Evolutionary conservation across 2,113 vertebrate species (phyloP), one percentile per base, ranked within the genome.

Genomic region (Axis porcinus): DNA sequence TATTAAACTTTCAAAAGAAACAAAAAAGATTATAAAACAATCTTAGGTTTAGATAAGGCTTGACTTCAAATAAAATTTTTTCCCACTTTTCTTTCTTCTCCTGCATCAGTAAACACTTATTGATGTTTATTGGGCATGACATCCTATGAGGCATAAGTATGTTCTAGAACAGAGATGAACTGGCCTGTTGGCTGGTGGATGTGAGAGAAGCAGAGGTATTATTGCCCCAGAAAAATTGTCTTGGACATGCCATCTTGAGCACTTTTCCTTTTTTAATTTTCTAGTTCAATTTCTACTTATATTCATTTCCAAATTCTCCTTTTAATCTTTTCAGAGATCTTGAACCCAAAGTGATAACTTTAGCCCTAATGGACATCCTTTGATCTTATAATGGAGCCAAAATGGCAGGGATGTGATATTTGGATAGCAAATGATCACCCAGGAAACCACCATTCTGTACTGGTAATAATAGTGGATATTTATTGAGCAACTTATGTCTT

Each of bases 301-400:
- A 79, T 45, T 93, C 74, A 45, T 97, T 86, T n/a, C 4, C 28
- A 78, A 83, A 74, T 88, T 95, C 54, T 87, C 50, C 91, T 96
- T 88, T 74, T 86, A 91, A 64, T 57, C 27, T 92, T 89, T 76
- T 82, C 33, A 45, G 11, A 82, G 58, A 84, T 87, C n/a, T 86
- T 88, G 40, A 94, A 52, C 27, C 62, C 88, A 88, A 23, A 50
- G 25, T 88, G 81, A 57, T 55, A 58, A 57, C 28, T 85, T 84
- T 57, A 70, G 74, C n/a, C 76, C 70, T 93, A 50, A 92, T 45
- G 79, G 47, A 60, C 33, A 92, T n/a, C 10, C 43, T 95, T 92
- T 94, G 58, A 57, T 55, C 27, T 86, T 70, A 85, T 25, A 82
- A 52, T 91, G 70, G 27, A 81, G 14, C 36, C 55, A 30, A 92